phyloP scores from a whole-genome alignment of 1,140 invertebrate species.

The Coelopa frigida region DNA sequence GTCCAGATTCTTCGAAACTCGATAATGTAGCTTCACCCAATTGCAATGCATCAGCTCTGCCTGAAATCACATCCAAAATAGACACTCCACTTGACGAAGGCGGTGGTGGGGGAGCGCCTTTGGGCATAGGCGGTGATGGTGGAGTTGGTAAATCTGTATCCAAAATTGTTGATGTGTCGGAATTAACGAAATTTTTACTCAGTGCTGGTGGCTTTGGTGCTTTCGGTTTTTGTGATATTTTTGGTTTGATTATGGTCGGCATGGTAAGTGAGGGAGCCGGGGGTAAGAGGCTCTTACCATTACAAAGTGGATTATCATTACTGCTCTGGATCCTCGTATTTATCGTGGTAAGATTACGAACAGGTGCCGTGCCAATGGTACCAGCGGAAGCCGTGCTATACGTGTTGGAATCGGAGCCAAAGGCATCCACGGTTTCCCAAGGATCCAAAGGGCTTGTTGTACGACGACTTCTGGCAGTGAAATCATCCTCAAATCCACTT shows the following conservation, averaged over 20 bases:
- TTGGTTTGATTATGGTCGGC: conserved; percentile 60
- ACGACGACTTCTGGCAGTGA: conserved; percentile 50
- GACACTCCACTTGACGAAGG: conserved; percentile 47
- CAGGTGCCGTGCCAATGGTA: conserved; percentile 31
- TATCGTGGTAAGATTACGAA: conserved; percentile 32
- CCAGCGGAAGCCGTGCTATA: conserved; percentile 4
- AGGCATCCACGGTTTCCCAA: conserved; percentile 48
- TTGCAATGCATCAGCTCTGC: conserved; percentile 33
- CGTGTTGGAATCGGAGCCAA: conserved; percentile 14
- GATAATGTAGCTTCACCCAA: not conserved
- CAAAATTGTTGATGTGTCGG: not conserved
- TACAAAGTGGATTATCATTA: conserved; percentile 44
- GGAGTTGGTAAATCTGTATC: conserved; percentile 18
- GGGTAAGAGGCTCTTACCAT: conserved; percentile 41
- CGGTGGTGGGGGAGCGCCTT: conserved; percentile 63
- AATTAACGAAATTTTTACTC: conserved; percentile 10
- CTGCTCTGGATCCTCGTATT: conserved; percentile 31
- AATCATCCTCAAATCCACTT: conserved; percentile 70
- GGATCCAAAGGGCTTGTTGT: conserved; percentile 46
- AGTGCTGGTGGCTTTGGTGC: conserved; percentile 37
- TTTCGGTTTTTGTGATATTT: conserved; percentile 37
- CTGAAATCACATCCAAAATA: conserved; percentile 36
- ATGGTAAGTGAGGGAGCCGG: conserved; percentile 46
- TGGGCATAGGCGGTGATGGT: conserved; percentile 69
- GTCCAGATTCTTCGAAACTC: conserved; percentile 28